phyloP scores from a whole-genome alignment of 2,888 invertebrate genomes.

The Germaria angustata region DNA sequence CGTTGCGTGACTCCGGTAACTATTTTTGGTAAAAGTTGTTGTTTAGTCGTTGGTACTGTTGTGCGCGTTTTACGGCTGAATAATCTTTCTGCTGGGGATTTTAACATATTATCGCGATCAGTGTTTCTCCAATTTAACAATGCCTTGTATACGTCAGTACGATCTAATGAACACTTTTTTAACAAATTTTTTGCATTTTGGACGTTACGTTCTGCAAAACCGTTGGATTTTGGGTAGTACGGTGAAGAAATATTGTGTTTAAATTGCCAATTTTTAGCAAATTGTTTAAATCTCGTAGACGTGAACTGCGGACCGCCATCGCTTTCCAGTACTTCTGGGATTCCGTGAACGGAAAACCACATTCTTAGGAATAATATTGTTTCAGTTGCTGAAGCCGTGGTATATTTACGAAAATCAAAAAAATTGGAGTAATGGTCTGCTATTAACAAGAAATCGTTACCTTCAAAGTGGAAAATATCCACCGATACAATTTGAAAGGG shows the following conservation, averaged over 20 bases:
- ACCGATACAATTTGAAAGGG: conserved; percentile 1
- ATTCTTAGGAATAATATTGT: background rate
- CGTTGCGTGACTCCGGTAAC: conserved; percentile 42
- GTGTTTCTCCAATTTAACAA: conserved; percentile 27
- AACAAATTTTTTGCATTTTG: conserved; percentile 18
- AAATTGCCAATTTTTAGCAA: background rate
- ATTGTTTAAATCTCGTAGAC: conserved; percentile 1
- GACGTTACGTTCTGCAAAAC: conserved; percentile 23
- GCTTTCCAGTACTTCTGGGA: conserved; percentile 4
- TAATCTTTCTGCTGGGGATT: conserved; percentile 7
- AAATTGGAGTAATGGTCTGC: background rate
- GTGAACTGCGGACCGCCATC: conserved; percentile 9
- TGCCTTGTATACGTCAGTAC: background rate
- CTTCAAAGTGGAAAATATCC: conserved; percentile 4
- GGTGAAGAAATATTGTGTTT: conserved; percentile 8
- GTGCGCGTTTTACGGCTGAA: conserved; percentile 55
- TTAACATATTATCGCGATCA: conserved; percentile 16
- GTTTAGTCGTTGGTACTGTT: conserved; percentile 36
- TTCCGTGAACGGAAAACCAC: conserved; percentile 19
- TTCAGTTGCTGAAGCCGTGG: background rate
- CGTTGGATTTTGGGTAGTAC: background rate
- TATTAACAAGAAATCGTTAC: conserved; percentile 5
- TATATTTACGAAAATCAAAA: conserved; percentile 17
- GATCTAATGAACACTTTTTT: background rate
- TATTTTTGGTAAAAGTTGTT: conserved; percentile 54